phyloP scores from a whole-genome alignment of 2,113 vertebrate species.

The Gila orcuttii region DNA sequence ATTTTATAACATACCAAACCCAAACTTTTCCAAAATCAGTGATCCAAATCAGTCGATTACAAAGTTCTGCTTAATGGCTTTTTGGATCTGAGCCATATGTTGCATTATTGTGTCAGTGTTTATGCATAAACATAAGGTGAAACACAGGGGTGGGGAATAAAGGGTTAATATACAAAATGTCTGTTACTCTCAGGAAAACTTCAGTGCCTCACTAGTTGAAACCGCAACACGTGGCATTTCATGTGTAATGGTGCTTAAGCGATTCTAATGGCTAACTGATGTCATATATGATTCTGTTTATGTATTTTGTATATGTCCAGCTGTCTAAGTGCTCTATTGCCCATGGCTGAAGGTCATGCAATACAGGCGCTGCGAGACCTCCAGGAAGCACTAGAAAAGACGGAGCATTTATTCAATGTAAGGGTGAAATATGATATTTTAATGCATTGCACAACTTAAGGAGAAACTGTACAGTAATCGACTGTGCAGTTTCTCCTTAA shows the following conservation, averaged over 20 bases:
- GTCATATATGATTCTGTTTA: background rate
- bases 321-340: slow-evolving; percentile 52
- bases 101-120: background rate
- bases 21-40: background rate
- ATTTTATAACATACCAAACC: background rate
- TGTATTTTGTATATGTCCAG: slow-evolving; percentile 37
- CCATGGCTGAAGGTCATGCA: slow-evolving; percentile 33
- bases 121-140: background rate
- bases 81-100: background rate
- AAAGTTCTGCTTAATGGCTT: too few species aligned
- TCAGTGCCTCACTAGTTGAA: background rate
- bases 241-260: background rate
- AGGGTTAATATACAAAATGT: too few species aligned
- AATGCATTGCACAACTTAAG: background rate
- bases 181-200: background rate
- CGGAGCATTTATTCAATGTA: slow-evolving; percentile 15
- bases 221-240: background rate
- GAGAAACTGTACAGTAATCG: too few species aligned
- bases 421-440: background rate
- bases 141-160: background rate
- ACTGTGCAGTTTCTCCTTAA: too few species aligned
- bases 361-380: background rate
- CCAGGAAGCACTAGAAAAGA: fast-evolving
- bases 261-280: background rate
- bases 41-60: background rate